Percentiles rank a stretch among this genome's conserved stretches.
phyloP scores from a whole-genome alignment of 2,113 vertebrate species.

The Myotis yumanensis region DNA sequence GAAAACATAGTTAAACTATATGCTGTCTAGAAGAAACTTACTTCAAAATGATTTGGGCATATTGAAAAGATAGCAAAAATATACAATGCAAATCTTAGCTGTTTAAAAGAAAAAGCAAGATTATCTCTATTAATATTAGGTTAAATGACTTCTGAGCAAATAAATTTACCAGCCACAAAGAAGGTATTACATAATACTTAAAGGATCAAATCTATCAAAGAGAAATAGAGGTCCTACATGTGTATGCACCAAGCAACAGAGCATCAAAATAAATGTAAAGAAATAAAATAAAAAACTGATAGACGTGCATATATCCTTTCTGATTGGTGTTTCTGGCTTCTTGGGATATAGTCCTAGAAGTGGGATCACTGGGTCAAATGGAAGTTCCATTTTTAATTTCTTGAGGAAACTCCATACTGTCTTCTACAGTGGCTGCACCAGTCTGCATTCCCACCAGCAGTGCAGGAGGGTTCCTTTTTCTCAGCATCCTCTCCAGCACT shows the following conservation, averaged over 20 bases:
- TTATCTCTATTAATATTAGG: background rate
- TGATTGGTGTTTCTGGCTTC: too few relatives aligned
- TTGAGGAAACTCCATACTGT: too few relatives aligned
- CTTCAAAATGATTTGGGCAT: background rate
- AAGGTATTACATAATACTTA: background rate
- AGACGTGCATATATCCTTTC: background rate
- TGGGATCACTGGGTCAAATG: too few relatives aligned
- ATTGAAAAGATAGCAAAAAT: background rate
- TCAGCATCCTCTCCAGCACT: too few relatives aligned
- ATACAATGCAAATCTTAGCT: background rate
- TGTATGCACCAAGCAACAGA: background rate
- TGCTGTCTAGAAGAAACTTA: background rate
- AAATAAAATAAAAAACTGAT: background rate
- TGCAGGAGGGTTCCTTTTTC: too few relatives aligned
- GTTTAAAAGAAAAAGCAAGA: background rate
- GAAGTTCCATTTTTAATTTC: too few relatives aligned
- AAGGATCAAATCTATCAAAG: background rate
- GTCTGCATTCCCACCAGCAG: too few relatives aligned
- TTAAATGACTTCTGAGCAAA: background rate
- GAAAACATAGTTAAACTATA: constrained; percentile 8
- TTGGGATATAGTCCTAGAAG: too few relatives aligned
- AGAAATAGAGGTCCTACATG: background rate
- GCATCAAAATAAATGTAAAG: background rate
- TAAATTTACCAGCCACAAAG: background rate
- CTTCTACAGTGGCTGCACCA: too few relatives aligned